Evolutionary conservation across 35 echinoderm and acorn worm species (phyloP).

Genomic region (Apostichopus japonicus): DNA sequence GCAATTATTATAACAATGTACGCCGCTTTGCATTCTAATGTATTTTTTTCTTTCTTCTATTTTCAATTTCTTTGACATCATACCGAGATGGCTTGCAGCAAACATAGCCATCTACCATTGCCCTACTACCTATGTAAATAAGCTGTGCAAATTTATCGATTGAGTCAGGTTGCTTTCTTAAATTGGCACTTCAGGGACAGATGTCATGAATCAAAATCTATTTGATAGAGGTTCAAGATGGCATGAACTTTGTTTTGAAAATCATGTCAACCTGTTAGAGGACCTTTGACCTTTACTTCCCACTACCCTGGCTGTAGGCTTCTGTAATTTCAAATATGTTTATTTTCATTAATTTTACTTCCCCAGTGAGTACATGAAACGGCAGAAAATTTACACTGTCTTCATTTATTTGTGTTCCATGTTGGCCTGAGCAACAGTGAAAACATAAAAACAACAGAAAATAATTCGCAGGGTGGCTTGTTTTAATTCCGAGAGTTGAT

Average conservation of each 20-base stretch:
- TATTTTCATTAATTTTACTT: constrained; percentile 54
- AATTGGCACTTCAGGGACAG: constrained; percentile 4
- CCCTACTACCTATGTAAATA: constrained; percentile 11
- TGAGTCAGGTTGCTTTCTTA: not conserved
- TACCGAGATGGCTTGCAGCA: not conserved
- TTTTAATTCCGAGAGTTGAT: not conserved
- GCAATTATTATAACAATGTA: not conserved
- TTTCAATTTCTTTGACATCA: not conserved
- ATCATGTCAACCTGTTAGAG: not conserved
- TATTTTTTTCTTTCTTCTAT: not conserved
- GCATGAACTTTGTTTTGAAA: not conserved
- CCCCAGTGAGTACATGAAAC: constrained; percentile 9
- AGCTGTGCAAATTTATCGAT: constrained; percentile 20
- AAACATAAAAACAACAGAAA: constrained; percentile 24
- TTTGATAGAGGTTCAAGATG: constrained; percentile 19
- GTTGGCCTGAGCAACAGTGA: constrained; percentile 32
- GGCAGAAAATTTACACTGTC: not conserved
- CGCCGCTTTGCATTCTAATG: not conserved
- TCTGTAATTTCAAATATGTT: constrained; percentile 32
- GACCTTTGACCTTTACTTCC: constrained; percentile 17
- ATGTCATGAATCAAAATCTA: constrained; percentile 25
- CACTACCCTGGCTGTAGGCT: constrained; percentile 31
- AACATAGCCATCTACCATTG: not conserved
- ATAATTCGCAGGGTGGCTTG: not conserved
- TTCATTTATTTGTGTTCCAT: constrained; percentile 25